Evolutionary conservation across 2,888 invertebrate species (phyloP).

Genomic region (Nasonovia ribisnigri): DNA sequence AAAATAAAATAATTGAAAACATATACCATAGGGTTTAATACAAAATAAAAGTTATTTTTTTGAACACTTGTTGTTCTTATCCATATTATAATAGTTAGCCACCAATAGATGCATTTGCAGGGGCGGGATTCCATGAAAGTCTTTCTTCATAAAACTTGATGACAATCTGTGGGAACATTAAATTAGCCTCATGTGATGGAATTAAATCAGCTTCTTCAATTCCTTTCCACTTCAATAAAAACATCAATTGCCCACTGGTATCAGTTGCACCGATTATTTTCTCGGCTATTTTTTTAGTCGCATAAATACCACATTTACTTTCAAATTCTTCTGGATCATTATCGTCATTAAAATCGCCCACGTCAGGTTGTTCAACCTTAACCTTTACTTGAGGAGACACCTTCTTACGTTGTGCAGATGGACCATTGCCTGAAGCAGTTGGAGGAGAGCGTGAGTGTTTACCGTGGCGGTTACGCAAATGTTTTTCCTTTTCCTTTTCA

Average conservation of each 20-base stretch:
- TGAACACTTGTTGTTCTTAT: neutral
- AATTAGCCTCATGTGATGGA: constrained; percentile 89
- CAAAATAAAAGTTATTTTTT: neutral
- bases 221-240: constrained; percentile 95
- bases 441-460: too few species aligned
- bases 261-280: constrained; percentile 94
- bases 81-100: constrained; percentile 1
- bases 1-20: neutral
- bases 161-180: constrained; percentile 93
- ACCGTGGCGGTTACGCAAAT: too few species aligned
- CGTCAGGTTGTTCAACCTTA: too few species aligned
- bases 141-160: constrained; percentile 96
- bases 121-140: constrained; percentile 89
- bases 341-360: too few species aligned
- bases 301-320: too few species aligned
- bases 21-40: neutral
- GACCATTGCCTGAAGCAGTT: too few species aligned
- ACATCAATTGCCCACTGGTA: constrained; percentile 91
- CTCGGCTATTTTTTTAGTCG: too few species aligned
- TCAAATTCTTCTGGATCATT: too few species aligned
- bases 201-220: constrained; percentile 96
- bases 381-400: too few species aligned
- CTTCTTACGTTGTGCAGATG: too few species aligned
- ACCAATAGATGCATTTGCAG: constrained; percentile 69
- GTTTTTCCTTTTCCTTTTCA: constrained; percentile 72